phyloP scores from a whole-genome alignment of 2,113 vertebrate species.

The Ia io region DNA sequence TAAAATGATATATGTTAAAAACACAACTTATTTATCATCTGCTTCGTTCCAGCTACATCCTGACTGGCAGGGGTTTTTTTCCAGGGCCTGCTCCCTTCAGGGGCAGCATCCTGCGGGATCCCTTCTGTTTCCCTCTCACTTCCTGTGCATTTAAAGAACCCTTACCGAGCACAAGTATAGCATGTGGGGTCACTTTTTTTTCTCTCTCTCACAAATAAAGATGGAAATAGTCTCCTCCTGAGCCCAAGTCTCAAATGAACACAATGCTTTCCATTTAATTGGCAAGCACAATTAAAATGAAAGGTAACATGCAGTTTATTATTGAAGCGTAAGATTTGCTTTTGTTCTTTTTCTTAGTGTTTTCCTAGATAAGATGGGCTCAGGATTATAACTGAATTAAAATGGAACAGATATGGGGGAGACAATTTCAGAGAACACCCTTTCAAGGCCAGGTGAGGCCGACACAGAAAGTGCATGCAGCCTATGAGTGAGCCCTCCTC shows the following conservation, averaged over 20 bases:
- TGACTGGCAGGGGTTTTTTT: constrained; percentile 40
- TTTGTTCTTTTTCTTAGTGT: neutral
- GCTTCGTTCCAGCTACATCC: constrained; percentile 35
- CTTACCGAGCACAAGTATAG: neutral
- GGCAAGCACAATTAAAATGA: neutral
- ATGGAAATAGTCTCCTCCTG: neutral
- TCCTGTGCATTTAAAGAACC: constrained; percentile 51
- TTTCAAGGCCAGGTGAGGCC: neutral
- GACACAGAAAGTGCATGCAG: neutral
- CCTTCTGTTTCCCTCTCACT: constrained; percentile 27
- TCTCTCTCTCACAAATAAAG: neutral
- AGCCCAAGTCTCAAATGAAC: neutral
- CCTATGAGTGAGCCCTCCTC: neutral
- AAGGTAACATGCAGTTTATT: neutral
- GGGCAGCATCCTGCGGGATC: constrained; percentile 44
- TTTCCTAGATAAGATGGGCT: neutral
- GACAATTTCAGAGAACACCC: neutral
- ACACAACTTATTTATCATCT: neutral
- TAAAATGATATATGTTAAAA: neutral
- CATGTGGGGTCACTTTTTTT: neutral
- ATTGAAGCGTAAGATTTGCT: neutral
- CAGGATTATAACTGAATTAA: neutral
- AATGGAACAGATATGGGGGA: neutral
- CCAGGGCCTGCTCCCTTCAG: constrained; percentile 25
- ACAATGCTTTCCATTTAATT: neutral